Conservation (phyloP, 1,140 invertebrate species). For the Sipha flava region DNA sequence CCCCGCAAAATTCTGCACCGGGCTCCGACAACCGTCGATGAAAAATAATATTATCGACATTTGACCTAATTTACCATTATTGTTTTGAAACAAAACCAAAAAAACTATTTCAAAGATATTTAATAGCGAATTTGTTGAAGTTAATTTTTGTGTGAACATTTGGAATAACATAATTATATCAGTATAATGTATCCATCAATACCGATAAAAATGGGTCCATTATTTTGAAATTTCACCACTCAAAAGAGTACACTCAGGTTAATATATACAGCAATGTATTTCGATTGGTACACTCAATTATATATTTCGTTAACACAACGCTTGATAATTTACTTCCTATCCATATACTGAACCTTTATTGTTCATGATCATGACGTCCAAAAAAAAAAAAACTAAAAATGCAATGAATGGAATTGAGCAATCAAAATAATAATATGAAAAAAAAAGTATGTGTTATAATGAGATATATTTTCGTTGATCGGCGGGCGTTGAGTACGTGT, state of each 20-base stretch:
- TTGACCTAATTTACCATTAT: no score
- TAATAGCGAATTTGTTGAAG: neutral
- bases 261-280: no score
- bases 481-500: neutral
- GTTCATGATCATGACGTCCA: neutral
- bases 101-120: no score
- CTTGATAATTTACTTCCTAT: no score
- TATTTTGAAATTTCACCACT: neutral
- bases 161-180: neutral
- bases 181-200: neutral
- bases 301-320: no score
- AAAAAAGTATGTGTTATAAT: neutral
- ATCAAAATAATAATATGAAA: neutral
- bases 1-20: no score
- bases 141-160: neutral
- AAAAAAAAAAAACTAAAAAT: neutral
- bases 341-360: no score
- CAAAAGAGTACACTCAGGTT: neutral
- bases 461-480: neutral
- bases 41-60: no score
- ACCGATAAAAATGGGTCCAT: neutral
- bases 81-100: no score
- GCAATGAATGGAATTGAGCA: conserved; percentile 5
- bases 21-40: no score
- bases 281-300: no score